phyloP scores from a whole-genome alignment of 2,113 vertebrate genomes.

The Cheilinus undulatus region DNA sequence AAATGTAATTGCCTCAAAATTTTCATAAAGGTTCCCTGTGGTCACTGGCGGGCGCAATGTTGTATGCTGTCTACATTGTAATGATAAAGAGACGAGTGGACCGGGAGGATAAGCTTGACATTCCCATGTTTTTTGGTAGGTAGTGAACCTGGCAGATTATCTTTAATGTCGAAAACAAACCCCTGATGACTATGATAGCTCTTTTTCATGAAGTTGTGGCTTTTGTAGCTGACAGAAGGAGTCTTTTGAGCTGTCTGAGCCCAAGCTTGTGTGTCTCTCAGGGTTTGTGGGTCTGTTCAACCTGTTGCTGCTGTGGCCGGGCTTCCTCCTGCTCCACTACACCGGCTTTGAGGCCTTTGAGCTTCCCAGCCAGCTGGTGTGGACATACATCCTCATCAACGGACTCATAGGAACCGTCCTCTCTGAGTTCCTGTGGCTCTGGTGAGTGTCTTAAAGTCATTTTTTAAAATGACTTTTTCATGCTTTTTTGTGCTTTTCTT shows the following conservation, averaged over 20 bases:
- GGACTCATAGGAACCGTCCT: conserved; percentile 97
- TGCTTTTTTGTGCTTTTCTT: not conserved
- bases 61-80: conserved; percentile 96
- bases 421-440: conserved; percentile 97
- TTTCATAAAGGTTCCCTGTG: conserved; percentile 89
- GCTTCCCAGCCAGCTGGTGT: conserved; percentile 93
- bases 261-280: conserved; percentile 61
- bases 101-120: conserved; percentile 95
- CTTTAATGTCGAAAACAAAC: not conserved
- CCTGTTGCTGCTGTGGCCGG: conserved; percentile 96
- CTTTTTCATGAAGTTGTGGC: not conserved
- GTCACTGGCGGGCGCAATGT: conserved; percentile 92
- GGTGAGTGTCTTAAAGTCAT: conserved; percentile 81
- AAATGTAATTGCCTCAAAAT: not conserved
- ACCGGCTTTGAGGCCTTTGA: conserved; percentile 95
- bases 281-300: conserved; percentile 98
- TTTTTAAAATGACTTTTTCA: not conserved
- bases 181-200: too few relatives aligned
- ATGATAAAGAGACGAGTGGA: conserved; percentile 98
- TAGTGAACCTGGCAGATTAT: not conserved
- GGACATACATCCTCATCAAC: conserved; percentile 95
- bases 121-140: conserved; percentile 98
- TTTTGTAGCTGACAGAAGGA: not conserved
- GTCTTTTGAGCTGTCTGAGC: not conserved
- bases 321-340: conserved; percentile 96